Percentiles rank a stretch among this genome's conserved stretches.
phyloP scores from a whole-genome alignment of 2,888 invertebrate species.

The Polyommatus icarus region DNA sequence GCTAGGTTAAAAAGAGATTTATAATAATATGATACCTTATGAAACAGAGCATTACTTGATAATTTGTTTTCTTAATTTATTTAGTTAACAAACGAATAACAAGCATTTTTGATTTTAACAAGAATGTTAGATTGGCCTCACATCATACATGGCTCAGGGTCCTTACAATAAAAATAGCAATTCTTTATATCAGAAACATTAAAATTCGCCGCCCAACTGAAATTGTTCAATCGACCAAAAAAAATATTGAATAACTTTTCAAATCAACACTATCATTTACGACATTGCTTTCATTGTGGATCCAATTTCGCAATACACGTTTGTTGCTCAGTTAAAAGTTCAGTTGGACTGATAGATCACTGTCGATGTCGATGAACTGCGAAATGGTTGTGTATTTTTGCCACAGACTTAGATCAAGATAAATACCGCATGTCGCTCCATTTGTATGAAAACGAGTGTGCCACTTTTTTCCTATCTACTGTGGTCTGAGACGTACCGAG shows the following conservation, averaged over 20 bases:
- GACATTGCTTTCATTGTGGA: constrained; percentile 12
- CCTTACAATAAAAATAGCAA: background rate
- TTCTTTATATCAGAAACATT: background rate
- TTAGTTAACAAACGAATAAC: too few relatives aligned
- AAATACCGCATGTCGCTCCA: background rate
- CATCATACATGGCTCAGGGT: too few relatives aligned
- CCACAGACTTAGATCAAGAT: too few relatives aligned
- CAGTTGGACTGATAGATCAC: constrained; percentile 9
- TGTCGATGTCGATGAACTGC: background rate
- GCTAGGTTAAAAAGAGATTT: too few relatives aligned
- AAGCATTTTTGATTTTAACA: too few relatives aligned
- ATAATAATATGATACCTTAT: too few relatives aligned
- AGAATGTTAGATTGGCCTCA: too few relatives aligned
- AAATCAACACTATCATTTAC: constrained; percentile 14
- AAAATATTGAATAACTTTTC: constrained; percentile 4
- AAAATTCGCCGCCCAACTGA: background rate
- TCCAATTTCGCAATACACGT: constrained; percentile 6
- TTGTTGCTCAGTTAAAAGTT: constrained; percentile 14
- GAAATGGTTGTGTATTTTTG: background rate
- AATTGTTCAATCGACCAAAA: background rate
- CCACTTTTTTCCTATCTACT: too few relatives aligned
- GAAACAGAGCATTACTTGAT: too few relatives aligned
- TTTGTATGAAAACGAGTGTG: too few relatives aligned
- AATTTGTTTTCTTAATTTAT: too few relatives aligned
- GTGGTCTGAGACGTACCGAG: too few relatives aligned